Base-by-base conservation (phyloP, 1,140 invertebrate species). In the Drosophila nebulosa region DNA sequence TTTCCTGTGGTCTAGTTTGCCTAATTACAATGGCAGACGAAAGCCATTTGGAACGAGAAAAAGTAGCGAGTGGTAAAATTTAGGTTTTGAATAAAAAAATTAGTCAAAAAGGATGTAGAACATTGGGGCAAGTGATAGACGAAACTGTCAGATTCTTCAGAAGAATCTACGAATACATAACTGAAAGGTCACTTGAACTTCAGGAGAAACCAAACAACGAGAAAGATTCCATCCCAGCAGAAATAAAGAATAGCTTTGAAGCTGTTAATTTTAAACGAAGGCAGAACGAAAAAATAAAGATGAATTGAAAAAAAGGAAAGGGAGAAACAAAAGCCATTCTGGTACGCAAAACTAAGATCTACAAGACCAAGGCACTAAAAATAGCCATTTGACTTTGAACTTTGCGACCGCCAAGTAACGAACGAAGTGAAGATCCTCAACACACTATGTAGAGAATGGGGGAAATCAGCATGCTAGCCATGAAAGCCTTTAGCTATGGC, bases 311-410 rank as follows among this genome's bases (percentile, higher is more conserved):
- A 22, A 74, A 52, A 30, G 27, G 10, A 10, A 32, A 32, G 9
- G 55, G 58, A 71, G 62, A 63, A 55, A 60, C 30, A 61, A 39
- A 39, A 36, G 46, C 56, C 39, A 65, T 36, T 64, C 21, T 32
- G 56, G 56, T 9, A 53, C 36, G 14, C 9, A 59, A 27, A 69
- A 51, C 30, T 63, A 70, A 56, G 61, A 70, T 32, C 30, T 10
- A 68, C 7, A 71, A 57, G 59, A 72, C 36, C 69, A 42, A 63
- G 50, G 78, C 73, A 62, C 39, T 78, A 78, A 83, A 83, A 78
- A 78, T 78, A 67, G 70, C 68, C 57, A 74, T 74, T 78, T 83
- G 79, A 65, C 79, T 83, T 83, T 83, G 79, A 83, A 83, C 70
- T 83, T 83, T 63, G 57, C 73, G 78, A 72, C 58, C 58, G 69